A percentile compares a stretch with the other conserved stretches of the same genome.
These are phyloP conservation scores for Pogona vitticeps DNA, from an alignment of 2,113 vertebrate species.

Conservation along the genomic window DNA sequence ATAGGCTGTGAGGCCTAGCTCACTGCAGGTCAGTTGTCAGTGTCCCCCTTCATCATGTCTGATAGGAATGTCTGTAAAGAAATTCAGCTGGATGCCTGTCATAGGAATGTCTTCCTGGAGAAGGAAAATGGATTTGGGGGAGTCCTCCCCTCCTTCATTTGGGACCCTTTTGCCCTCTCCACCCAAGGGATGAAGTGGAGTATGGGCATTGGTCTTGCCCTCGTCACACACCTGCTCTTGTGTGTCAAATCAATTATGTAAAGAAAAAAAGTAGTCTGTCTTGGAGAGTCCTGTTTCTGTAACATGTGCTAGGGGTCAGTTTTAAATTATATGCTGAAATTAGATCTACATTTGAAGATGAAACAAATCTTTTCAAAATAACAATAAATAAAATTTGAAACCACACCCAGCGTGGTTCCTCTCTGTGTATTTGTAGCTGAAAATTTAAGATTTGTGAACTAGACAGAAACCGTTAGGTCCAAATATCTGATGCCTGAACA, in stretches of 20 bases:
- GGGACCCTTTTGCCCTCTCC: background rate
- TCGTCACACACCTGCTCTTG: background rate
- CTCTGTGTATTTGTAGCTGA: background rate
- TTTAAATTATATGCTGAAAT: slow-evolving; percentile 41
- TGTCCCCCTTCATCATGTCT: background rate
- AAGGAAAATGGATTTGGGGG: background rate
- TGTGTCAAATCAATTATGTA: background rate
- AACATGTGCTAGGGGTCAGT: background rate
- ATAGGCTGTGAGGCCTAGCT: background rate
- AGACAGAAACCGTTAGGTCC: too few species aligned
- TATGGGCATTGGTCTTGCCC: too few species aligned
- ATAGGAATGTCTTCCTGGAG: slow-evolving; percentile 6
- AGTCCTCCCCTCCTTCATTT: background rate
- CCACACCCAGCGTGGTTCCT: background rate
- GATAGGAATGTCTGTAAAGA: background rate
- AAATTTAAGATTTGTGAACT: background rate
- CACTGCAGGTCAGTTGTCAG: background rate
- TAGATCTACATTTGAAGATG: slow-evolving; percentile 33
- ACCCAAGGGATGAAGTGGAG: background rate
- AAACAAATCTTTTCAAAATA: slow-evolving; percentile 32
- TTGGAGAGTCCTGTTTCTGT: background rate
- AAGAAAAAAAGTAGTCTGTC: background rate
- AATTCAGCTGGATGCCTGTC: background rate
- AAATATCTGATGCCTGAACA: too few species aligned
- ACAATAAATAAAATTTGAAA: slow-evolving; percentile 40